These are phyloP conservation scores for Mirounga angustirostris DNA, from an alignment of 2,113 vertebrate species.

Conservation along the genomic window DNA sequence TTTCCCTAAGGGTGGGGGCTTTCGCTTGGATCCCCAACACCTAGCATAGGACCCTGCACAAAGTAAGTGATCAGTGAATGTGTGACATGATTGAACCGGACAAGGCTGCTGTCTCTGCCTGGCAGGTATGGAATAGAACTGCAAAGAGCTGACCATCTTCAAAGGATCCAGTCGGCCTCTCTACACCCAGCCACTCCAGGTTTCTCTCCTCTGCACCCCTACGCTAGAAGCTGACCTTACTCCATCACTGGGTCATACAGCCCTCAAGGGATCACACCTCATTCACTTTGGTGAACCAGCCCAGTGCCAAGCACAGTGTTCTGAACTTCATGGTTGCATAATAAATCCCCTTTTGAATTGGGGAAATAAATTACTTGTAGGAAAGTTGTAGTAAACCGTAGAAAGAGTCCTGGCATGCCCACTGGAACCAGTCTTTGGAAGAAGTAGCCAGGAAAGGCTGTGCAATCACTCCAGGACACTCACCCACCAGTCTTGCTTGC, in stretches of 20 bases:
- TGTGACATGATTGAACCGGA: background rate
- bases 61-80: background rate
- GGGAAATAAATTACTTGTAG: background rate
- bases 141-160: background rate
- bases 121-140: background rate
- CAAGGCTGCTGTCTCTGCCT: background rate
- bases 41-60: background rate
- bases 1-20: background rate
- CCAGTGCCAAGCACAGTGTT: background rate
- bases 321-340: background rate
- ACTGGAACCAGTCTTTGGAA: background rate
- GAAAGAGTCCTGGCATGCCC: background rate
- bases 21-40: background rate
- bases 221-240: background rate
- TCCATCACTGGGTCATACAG: fast-evolving
- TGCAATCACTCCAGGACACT: constrained; percentile 37
- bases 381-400: background rate
- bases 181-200: background rate
- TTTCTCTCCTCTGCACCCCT: background rate
- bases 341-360: background rate
- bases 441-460: background rate
- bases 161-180: background rate
- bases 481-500: constrained; percentile 95
- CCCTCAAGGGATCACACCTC: background rate
- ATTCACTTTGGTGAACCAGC: background rate